Conservation (phyloP, 1,140 invertebrate species). For the Cotesia vestalis region DNA sequence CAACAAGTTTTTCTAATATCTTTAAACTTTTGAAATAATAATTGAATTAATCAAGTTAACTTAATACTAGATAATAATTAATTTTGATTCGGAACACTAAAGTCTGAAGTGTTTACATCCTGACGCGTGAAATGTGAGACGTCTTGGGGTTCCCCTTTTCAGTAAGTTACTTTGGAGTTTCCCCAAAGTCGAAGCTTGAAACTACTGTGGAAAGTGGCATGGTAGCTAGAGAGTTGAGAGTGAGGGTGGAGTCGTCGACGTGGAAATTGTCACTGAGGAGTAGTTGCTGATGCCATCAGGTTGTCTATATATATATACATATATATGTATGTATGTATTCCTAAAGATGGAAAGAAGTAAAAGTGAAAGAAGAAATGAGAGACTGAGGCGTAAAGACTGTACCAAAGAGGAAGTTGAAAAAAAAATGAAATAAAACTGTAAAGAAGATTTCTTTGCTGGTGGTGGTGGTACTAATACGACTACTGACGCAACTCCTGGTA, state of each 20-base stretch:
- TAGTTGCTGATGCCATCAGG: conserved; percentile 20
- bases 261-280: conserved; percentile 28
- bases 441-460: not conserved
- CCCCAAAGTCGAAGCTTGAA: conserved; percentile 29
- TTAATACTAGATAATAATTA: not conserved
- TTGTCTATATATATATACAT: not conserved
- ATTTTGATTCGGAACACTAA: conserved; percentile 10
- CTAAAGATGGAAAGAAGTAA: no score
- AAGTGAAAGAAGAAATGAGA: no score
- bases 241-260: conserved; percentile 19
- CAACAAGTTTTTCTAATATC: no score
- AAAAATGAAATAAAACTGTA: not conserved
- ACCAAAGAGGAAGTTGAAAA: not conserved
- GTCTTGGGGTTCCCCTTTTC: conserved; percentile 6
- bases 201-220: conserved; percentile 1
- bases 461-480: no score
- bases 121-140: conserved; percentile 28
- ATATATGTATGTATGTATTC: not conserved
- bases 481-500: no score
- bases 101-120: conserved; percentile 28
- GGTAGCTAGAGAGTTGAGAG: not conserved
- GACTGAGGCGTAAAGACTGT: not conserved
- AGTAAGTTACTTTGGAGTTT: conserved; percentile 21
- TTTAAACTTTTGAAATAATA: not conserved
- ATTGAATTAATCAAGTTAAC: conserved; percentile 10